phyloP scores from a whole-genome alignment of 2,797 vertebrate genomes.

The Harpagifer antarcticus region DNA sequence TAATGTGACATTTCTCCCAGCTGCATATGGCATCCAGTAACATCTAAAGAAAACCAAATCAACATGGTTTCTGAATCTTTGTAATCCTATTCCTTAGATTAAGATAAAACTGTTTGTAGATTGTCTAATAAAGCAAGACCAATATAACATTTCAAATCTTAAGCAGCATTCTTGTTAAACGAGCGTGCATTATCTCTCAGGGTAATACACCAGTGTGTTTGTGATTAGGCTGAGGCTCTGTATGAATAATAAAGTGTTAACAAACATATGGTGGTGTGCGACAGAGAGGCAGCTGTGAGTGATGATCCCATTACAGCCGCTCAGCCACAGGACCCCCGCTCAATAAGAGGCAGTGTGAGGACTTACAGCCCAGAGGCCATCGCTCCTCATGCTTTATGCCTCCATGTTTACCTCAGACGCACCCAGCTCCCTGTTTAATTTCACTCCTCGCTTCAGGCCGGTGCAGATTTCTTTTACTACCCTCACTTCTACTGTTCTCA shows the following conservation, averaged over 20 bases:
- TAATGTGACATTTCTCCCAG: too few relatives aligned
- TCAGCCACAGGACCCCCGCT: constrained; percentile 42
- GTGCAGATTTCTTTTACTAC: constrained; percentile 52
- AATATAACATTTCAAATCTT: not conserved
- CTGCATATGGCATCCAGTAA: not conserved
- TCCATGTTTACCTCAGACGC: constrained; percentile 61
- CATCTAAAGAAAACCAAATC: not conserved
- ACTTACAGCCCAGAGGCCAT: constrained; percentile 55
- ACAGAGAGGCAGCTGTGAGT: constrained; percentile 43
- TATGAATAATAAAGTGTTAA: constrained; percentile 12
- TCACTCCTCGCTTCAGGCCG: constrained; percentile 50
- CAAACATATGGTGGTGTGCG: constrained; percentile 23
- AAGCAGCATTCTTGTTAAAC: not conserved
- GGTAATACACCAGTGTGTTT: not conserved
- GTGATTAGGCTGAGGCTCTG: not conserved
- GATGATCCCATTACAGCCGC: constrained; percentile 63
- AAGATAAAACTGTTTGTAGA: not conserved
- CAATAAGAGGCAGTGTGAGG: constrained; percentile 61
- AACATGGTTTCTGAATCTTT: not conserved
- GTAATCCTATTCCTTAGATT: not conserved
- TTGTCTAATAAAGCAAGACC: not conserved
- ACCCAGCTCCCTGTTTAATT: constrained; percentile 60
- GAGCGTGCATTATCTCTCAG: not conserved
- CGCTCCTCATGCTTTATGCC: constrained; percentile 63
- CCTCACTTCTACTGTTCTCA: constrained; percentile 24